A percentile compares a stretch with the other conserved stretches of the same genome.
These are phyloP conservation scores for Pachypsylla venusta DNA, from an alignment of 1,140 invertebrate species.

Conservation along the genomic window DNA sequence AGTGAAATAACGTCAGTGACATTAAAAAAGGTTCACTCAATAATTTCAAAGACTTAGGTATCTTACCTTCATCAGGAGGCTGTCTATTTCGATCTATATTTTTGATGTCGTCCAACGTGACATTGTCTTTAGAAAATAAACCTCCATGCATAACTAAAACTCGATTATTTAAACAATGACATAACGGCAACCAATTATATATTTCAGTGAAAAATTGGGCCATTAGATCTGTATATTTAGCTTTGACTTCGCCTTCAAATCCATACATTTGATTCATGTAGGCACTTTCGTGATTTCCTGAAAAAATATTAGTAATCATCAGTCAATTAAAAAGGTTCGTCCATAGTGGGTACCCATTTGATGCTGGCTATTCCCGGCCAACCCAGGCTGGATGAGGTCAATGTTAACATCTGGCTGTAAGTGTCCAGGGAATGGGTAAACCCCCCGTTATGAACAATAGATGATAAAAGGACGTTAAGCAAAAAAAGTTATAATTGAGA, in stretches of 20 bases:
- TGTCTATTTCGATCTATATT: slow-evolving; percentile 82
- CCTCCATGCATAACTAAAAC: slow-evolving; percentile 94
- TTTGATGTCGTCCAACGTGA: slow-evolving; percentile 80
- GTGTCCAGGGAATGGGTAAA: too few species aligned
- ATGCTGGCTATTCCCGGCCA: too few species aligned
- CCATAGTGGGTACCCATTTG: too few species aligned
- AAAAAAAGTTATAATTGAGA: too few species aligned
- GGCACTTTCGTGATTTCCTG: slow-evolving; percentile 93
- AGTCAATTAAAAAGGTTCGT: too few species aligned
- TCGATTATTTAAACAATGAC: slow-evolving; percentile 84
- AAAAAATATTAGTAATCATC: slow-evolving; percentile 22
- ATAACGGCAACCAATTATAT: slow-evolving; percentile 93
- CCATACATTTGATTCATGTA: slow-evolving; percentile 99
- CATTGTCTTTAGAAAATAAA: slow-evolving; percentile 74
- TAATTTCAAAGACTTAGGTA: background rate
- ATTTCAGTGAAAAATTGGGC: slow-evolving; percentile 95
- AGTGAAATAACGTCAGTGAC: too few species aligned
- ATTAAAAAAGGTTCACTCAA: background rate
- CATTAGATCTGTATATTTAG: slow-evolving; percentile 90
- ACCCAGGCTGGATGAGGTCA: too few species aligned
- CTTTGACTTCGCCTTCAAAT: slow-evolving; percentile 93
- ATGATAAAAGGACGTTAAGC: too few species aligned
- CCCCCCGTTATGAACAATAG: too few species aligned
- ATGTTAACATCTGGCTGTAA: too few species aligned
- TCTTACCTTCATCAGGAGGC: slow-evolving; percentile 82